Base-by-base conservation (phyloP, 1,140 invertebrate genomes). In the Thaumetopoea pityocampa region DNA sequence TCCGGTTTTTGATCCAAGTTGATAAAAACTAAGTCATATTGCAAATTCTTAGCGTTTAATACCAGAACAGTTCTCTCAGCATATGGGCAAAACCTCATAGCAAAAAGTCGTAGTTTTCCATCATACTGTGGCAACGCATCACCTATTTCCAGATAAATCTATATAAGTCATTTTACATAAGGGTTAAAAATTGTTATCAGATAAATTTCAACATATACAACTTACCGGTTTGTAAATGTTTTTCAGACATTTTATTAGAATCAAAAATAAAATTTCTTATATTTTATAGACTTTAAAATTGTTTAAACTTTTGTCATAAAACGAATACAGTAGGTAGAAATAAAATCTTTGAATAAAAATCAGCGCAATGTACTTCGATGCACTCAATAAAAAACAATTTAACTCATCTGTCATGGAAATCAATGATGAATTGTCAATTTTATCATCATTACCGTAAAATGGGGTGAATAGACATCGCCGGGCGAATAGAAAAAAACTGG, bases 51-150 rank as follows among this genome's bases (percentile, higher is more conserved):
- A 12, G 93, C 92, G 51, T 92, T 90, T 8, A 97, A 72, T 1
- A 96, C 91, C 7, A 97, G 86, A 40, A 94, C 88, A 29, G 91
- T 89, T 59, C 96, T 87, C 72, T 97, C 92, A 1, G 94, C 94
- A 67, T 92, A 98, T 0, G 96, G 96, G 72, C 96, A 97, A 74
- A 95, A 97, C 56, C 93, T 87, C 93, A 96, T 97, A 32, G 91
- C 94, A 69, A 96, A 97, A 0, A 97, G 72, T 1, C 95, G 88
- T 22, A 96, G 60, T 66, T 91, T 91, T 3, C 90, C 93, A 38
- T 24, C 56, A 30, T 63, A 72, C 14, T 62, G 35, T 0, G 80
- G 80, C 8, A 82, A 41, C 9, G 50, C 58, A 63, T 84, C 78
- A 36, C 80, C 80, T 84, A 32, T 10, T 57, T n/a, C n/a, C n/a